A percentile compares a stretch with the other conserved stretches of the same genome.
Conservation (phyloP, 1,140 invertebrate species). For the Caenorhabditis brenneri region DNA sequence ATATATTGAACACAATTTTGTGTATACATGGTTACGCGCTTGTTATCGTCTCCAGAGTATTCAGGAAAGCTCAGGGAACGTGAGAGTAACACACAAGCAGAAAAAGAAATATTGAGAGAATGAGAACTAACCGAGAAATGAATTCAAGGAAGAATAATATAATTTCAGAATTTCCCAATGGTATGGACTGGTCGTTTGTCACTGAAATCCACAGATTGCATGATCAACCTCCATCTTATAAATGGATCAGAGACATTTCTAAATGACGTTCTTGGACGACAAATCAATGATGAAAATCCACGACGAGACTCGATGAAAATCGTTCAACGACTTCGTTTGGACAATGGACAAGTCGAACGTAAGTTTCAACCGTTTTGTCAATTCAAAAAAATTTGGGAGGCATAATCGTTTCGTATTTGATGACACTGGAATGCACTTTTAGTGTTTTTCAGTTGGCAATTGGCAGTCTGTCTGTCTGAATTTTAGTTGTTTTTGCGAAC, state of each 20-base stretch:
- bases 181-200: conserved; percentile 17
- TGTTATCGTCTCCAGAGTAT: background rate
- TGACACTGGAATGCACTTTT: background rate
- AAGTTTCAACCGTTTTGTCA: background rate
- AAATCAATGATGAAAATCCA: background rate
- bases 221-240: conserved; percentile 31
- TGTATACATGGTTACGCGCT: background rate
- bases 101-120: background rate
- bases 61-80: background rate
- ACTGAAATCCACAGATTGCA: background rate
- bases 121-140: background rate
- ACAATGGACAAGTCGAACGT: conserved; percentile 28
- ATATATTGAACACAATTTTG: conserved; percentile 1
- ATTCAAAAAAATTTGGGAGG: background rate
- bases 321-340: background rate
- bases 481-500: conserved; percentile 29
- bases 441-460: background rate
- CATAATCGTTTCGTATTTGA: background rate
- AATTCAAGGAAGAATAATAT: background rate
- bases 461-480: background rate
- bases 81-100: background rate
- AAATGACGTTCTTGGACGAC: background rate
- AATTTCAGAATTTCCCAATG: conserved; percentile 30
- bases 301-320: conserved; percentile 8
- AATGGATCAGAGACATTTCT: conserved; percentile 26